Percentiles rank a stretch among this genome's conserved stretches.
Conservation (phyloP, 2,797 vertebrate genomes). For the Cirrhinus mrigala region DNA sequence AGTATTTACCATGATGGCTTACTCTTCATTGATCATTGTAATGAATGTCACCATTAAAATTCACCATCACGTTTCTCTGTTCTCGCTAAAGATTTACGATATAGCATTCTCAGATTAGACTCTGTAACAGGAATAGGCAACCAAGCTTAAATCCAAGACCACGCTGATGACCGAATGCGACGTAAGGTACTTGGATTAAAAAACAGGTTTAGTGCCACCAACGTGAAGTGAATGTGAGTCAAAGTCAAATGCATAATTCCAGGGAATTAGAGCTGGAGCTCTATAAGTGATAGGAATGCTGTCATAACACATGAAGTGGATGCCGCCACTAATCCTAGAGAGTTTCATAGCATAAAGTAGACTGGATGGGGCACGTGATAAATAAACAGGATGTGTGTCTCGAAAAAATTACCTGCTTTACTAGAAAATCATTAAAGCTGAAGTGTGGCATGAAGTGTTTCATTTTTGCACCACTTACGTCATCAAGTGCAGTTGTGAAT, state of each 20-base stretch:
- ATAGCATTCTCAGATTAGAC: conserved; percentile 63
- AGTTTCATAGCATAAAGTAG: background rate
- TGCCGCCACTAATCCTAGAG: conserved; percentile 4
- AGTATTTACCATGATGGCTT: conserved; percentile 56
- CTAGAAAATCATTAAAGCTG: background rate
- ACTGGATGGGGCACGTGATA: background rate
- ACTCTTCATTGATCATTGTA: conserved; percentile 58
- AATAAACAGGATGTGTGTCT: background rate
- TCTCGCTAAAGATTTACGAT: conserved; percentile 69
- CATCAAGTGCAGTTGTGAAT: background rate
- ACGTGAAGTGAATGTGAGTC: conserved; percentile 1
- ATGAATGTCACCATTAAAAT: conserved; percentile 71
- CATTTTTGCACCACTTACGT: background rate
- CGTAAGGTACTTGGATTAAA: background rate
- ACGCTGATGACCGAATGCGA: background rate
- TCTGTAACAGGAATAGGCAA: conserved; percentile 62
- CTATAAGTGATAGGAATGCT: background rate
- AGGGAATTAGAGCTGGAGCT: conserved; percentile 3
- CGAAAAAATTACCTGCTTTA: background rate
- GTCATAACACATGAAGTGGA: conserved; percentile 19
- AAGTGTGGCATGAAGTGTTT: conserved; percentile 3
- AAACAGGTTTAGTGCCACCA: background rate
- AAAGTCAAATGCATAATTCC: background rate
- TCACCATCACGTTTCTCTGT: conserved; percentile 70
- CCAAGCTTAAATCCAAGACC: conserved; percentile 31